Base-by-base conservation (phyloP, 2,888 invertebrate genomes). In the Dasypogon diadema region DNA sequence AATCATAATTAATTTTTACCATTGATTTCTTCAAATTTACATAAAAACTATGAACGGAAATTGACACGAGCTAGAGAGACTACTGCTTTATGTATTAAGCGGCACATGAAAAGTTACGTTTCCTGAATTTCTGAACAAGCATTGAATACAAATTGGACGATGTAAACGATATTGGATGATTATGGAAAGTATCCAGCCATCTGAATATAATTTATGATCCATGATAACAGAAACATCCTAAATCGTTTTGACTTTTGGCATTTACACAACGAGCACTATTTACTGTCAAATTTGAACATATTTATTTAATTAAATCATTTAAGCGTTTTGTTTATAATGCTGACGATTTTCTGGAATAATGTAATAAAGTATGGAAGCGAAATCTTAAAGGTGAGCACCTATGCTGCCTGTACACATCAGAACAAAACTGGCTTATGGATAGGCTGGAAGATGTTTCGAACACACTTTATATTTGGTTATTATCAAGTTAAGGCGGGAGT, bases 41-140 rank as follows among this genome's bases (percentile, higher is more conserved):
- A 60, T 37, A 34, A 37, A 60, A 60, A 60, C 34, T 37, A 37
- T 21, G 21, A 37, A 60, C 60, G 60, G 60, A 60, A 60, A 60
- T 60, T 60, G 60, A 60, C 60, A 60, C 60, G 60, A 60, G 37
- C 60, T 60, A 60, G 60, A 60, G 37, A 58, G n/a, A 37, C 30
- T 14, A 10, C 10, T 34, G 37, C 37, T 34, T 42, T n/a, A 12
- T 42, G 10, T 37, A 60, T 60, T 60, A 60, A 30, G 2, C 60
- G 60, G 60, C 60, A 42, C 60, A 60, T 60, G 37, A 60, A 60
- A 60, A 60, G 60, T 60, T 34, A 60, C 60, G 60, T 60, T 60
- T 60, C 60, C 60, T 60, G 60, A 60, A 60, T 60, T 34, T 37
- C 37, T 34, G 24, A 30, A 58, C 58, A 30, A 10, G 16, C 30